Evolutionary conservation across 2,888 invertebrate genomes (phyloP), one percentile per base, ranked within the genome.

Genomic region (Tipula unca): DNA sequence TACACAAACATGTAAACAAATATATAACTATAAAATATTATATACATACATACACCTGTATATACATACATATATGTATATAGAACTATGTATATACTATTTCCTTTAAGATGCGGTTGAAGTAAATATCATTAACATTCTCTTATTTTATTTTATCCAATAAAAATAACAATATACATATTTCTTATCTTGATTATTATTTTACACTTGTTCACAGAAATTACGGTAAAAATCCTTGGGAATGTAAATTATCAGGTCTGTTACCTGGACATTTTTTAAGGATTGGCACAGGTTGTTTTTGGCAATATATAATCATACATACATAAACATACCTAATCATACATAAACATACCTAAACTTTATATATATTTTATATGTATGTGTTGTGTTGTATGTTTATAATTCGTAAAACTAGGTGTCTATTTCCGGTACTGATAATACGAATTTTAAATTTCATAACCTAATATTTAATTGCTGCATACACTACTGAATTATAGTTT

Each of bases 91-190:
- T n/a, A n/a, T n/a, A 25, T 1, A 25, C 69, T 69, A 69, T 69
- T 69, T 69, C 69, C 20, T 69, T 54, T 69, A 69, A 69, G 69
- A 69, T 25, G n/a, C n/a, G 25, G 69, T 69, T 69, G 25, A 25
- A 54, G 48, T 17, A 54, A n/a, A 54, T 54, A 69, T 69, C 69
- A 69, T 69, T 69, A 69, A 20, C 69, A 69, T 69, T 69, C 25
- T 69, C 69, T 69, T 69, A 25, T 69, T 69, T 69, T 69, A 69
- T 69, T 69, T 69, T 69, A 69, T 25, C n/a, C 69, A 69, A 69
- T 69, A 69, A 69, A 69, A 69, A 69, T 54, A 54, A 54, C 48
- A 54, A 54, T 69, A 69, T n/a, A n/a, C n/a, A n/a, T 69, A 69
- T 69, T 69, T 69, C 69, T 69, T 69, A 69, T 69, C 69, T 69